Percentiles rank a stretch among this genome's conserved stretches.
These are phyloP conservation scores for Mesocentrotus franciscanus DNA, from an alignment of 53 echinoderm and acorn worm species.

Conservation along the genomic window DNA sequence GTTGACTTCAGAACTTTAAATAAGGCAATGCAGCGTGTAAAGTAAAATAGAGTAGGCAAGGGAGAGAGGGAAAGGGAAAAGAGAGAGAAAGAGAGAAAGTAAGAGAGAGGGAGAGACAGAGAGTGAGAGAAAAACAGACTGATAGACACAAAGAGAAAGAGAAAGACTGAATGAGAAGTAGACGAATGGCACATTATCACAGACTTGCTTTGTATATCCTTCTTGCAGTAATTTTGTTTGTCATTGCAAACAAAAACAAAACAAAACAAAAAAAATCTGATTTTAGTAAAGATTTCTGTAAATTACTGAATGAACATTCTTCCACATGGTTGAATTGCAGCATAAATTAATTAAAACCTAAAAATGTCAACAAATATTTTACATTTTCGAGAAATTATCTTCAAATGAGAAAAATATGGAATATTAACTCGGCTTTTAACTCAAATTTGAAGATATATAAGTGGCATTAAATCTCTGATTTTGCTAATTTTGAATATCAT, in stretches of 20 bases:
- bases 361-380: not conserved
- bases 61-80: no score
- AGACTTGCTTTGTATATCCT: not conserved
- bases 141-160: not conserved
- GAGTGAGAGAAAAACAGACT: not conserved
- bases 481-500: not conserved
- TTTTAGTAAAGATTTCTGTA: not conserved
- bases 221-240: not conserved
- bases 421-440: not conserved
- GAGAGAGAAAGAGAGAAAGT: not conserved
- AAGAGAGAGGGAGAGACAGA: not conserved
- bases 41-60: not conserved
- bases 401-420: not conserved
- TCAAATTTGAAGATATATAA: not conserved
- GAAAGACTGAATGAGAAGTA: not conserved
- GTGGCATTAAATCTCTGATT: not conserved
- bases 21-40: not conserved
- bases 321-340: not conserved
- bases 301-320: not conserved
- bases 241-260: not conserved
- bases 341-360: not conserved
- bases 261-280: no score
- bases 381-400: not conserved
- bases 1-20: not conserved
- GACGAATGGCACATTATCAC: not conserved